phyloP scores from a whole-genome alignment of 1,140 invertebrate species.

The Drosophila truncata region DNA sequence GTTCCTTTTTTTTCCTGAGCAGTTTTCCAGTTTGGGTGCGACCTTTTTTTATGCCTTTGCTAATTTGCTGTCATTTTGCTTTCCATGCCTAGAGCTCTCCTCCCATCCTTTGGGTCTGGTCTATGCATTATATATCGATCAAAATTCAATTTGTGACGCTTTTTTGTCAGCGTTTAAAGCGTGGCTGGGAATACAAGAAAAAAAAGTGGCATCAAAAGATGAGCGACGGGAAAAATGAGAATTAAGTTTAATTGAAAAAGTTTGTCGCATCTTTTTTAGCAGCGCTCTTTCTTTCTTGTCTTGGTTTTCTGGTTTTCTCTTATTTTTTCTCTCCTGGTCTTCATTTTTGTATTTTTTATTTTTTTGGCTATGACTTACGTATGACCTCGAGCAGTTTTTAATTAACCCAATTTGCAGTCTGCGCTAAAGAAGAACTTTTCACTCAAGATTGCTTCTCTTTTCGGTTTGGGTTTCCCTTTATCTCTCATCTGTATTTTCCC shows the following conservation, averaged over 20 bases:
- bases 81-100: slow-evolving; percentile 49
- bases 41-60: slow-evolving; percentile 67
- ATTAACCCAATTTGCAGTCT: slow-evolving; percentile 80
- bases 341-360: slow-evolving; percentile 1
- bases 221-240: slow-evolving; percentile 35
- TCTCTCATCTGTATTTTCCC: slow-evolving; percentile 12
- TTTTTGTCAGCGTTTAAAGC: slow-evolving; percentile 71
- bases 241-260: slow-evolving; percentile 83
- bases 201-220: slow-evolving; percentile 31
- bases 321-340: background rate
- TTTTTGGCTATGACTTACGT: slow-evolving; percentile 55
- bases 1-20: slow-evolving; percentile 11
- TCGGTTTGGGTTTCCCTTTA: slow-evolving; percentile 5
- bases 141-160: slow-evolving; percentile 82
- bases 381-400: slow-evolving; percentile 78
- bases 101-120: slow-evolving; percentile 7
- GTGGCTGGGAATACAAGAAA: slow-evolving; percentile 15
- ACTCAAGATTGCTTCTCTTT: slow-evolving; percentile 56
- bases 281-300: slow-evolving; percentile 39
- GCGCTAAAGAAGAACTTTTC: slow-evolving; percentile 57
- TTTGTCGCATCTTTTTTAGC: slow-evolving; percentile 73
- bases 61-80: slow-evolving; percentile 82
- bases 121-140: slow-evolving; percentile 80
- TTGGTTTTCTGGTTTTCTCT: slow-evolving; percentile 22
- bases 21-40: slow-evolving; percentile 50